Conservation (phyloP, 2,113 vertebrate genomes). For the Antechinus flavipes region DNA sequence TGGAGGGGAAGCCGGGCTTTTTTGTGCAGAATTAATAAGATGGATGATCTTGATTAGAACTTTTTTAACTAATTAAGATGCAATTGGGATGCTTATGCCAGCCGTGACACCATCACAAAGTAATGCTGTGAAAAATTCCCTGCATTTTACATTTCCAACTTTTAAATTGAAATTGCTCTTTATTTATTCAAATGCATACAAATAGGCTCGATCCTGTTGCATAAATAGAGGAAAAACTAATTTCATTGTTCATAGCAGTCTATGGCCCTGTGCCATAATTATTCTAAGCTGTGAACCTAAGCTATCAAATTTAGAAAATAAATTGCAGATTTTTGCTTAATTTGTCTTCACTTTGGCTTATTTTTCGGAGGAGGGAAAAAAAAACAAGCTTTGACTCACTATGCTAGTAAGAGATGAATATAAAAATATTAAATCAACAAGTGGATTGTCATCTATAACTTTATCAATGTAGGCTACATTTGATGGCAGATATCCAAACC, state of each 20-base stretch:
- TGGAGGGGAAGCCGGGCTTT: conserved; percentile 53
- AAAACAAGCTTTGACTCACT: not conserved
- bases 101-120: conserved; percentile 40
- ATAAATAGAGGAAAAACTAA: conserved; percentile 54
- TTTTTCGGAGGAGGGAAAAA: not conserved
- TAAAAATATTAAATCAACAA: not conserved
- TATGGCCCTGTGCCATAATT: conserved; percentile 1
- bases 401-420: not conserved
- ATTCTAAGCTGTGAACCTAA: conserved; percentile 55
- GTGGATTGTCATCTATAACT: not conserved
- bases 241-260: conserved; percentile 43
- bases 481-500: not conserved
- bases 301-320: conserved; percentile 27
- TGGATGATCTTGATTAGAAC: conserved; percentile 49
- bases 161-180: conserved; percentile 44
- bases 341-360: conserved; percentile 50
- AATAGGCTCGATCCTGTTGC: conserved; percentile 19
- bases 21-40: conserved; percentile 65
- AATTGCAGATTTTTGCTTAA: conserved; percentile 29
- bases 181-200: conserved; percentile 57
- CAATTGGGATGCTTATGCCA: conserved; percentile 40
- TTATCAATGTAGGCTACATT: not conserved
- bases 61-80: conserved; percentile 63
- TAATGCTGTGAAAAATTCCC: conserved; percentile 39
- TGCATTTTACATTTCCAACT: conserved; percentile 48